Evolutionary conservation across 35 echinoderm and acorn worm species (phyloP).

Genomic region (Heliocidaris erythrogramma): DNA sequence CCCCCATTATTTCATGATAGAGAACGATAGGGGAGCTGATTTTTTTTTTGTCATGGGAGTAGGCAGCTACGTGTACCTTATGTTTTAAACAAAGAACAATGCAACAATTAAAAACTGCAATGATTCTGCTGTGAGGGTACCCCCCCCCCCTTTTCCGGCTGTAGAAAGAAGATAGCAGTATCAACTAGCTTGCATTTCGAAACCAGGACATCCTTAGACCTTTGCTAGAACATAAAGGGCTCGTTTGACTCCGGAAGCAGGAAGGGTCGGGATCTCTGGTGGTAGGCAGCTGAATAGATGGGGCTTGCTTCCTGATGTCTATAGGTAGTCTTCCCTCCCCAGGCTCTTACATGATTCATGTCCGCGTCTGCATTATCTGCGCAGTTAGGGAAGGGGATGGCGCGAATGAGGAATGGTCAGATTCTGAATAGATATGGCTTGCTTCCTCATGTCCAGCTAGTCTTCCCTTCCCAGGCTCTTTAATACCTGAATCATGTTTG

Average conservation of each 20-base stretch:
- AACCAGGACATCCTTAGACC: conserved; percentile 45
- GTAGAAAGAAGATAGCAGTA: conserved; percentile 34
- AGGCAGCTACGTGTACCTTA: not conserved
- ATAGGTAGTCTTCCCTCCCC: not conserved
- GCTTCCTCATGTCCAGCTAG: too few relatives aligned
- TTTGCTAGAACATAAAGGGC: not conserved
- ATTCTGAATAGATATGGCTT: too few relatives aligned
- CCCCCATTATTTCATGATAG: not conserved
- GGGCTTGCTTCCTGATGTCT: conserved; percentile 38
- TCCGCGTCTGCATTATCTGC: not conserved
- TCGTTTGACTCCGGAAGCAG: conserved; percentile 43
- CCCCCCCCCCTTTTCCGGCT: conserved; percentile 10
- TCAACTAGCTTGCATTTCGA: conserved; percentile 31
- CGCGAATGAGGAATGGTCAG: too few relatives aligned
- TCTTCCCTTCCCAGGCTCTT: too few relatives aligned
- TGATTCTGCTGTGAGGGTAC: not conserved
- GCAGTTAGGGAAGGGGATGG: not conserved
- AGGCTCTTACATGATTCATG: not conserved
- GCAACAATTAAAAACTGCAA: not conserved
- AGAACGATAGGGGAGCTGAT: not conserved
- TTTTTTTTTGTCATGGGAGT: not conserved
- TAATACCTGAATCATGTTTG: too few relatives aligned
- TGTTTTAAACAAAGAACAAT: not conserved
- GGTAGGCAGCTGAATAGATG: conserved; percentile 28
- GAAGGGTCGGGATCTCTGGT: conserved; percentile 47